Evolutionary conservation across 2,888 invertebrate species (phyloP).

Genomic region (Microctonus hyperodae): DNA sequence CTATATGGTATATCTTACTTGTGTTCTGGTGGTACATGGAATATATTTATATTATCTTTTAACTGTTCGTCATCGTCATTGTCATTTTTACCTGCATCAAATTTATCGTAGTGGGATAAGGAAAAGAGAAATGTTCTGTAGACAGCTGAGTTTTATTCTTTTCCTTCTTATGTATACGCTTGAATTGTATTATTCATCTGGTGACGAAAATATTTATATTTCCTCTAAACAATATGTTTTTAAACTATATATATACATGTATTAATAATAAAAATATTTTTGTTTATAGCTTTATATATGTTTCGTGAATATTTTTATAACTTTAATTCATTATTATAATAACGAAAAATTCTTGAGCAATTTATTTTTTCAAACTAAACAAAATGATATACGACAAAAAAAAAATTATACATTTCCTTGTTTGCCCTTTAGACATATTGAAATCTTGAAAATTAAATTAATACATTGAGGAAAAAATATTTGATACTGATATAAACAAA

Average conservation of each 20-base stretch:
- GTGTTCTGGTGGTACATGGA: neutral
- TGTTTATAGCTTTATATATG: too few relatives aligned
- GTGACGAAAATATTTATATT: neutral
- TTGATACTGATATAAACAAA: neutral
- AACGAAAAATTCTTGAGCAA: neutral
- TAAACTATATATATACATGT: neutral
- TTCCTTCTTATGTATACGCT: constrained; percentile 11
- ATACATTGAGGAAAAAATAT: constrained; percentile 3
- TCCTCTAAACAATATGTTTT: neutral
- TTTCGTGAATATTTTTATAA: too few relatives aligned
- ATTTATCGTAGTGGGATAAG: neutral
- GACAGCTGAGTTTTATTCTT: neutral
- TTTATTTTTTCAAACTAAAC: neutral
- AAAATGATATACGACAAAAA: neutral
- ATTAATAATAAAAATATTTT: neutral
- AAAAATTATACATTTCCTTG: neutral
- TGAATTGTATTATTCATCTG: neutral
- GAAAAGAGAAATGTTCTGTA: constrained; percentile 31
- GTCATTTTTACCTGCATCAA: neutral
- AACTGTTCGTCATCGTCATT: neutral
- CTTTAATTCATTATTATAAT: neutral
- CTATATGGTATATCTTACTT: too few relatives aligned
- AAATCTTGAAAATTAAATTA: neutral
- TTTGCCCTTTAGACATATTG: neutral
- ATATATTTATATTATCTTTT: neutral